Base-by-base conservation (phyloP, 2,888 invertebrate species). In the Mythimna vitellina region DNA sequence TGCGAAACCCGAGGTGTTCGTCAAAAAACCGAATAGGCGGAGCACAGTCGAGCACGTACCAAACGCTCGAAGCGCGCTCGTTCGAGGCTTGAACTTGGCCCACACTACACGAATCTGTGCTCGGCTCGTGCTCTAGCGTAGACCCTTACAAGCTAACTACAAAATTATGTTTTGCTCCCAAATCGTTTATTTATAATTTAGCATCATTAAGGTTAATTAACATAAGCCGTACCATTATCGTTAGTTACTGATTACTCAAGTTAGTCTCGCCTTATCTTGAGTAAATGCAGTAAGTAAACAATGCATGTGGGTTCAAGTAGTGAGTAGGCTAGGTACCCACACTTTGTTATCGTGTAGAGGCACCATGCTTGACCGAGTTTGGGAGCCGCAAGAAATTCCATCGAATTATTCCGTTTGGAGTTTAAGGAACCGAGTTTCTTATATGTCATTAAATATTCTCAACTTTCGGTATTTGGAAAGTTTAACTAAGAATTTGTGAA, bases 261-360 rank as follows among this genome's bases (percentile, higher is more conserved):
- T 70, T 58, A 66, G 66, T 69, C 49, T 17, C 65, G 65, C 68
- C 71, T 56, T 77, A 80, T 80, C 80, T 70, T 14, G 35, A 38
- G 57, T 70, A 70, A 70, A 73, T 65, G 80, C 80, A 80, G 65
- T 65, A 20, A 57, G 53, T 29, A 65, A 77, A 68, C 80, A 73
- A 77, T 70, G 61, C 57, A 61, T 0, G 51, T 58, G 32, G 20
- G 60, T 46, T 35, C 35, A 57, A 14, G 54, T 38, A 60, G 22
- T 38, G 38, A 38, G 60, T 60, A 60, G 60, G 38, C 14, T 58
- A 38, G 14, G 14, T 60, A 38, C 38, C 20, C 14, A 5, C 42
- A 12, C 58, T 22, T 38, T 22, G 65, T 73, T 77, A 80, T 77
- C 69, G 70, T 8, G 29, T 70, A 65, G 58, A 22, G 49, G 38